Evolutionary conservation across 2,888 invertebrate species (phyloP).

Genomic region (Zygogramma bicolorata): DNA sequence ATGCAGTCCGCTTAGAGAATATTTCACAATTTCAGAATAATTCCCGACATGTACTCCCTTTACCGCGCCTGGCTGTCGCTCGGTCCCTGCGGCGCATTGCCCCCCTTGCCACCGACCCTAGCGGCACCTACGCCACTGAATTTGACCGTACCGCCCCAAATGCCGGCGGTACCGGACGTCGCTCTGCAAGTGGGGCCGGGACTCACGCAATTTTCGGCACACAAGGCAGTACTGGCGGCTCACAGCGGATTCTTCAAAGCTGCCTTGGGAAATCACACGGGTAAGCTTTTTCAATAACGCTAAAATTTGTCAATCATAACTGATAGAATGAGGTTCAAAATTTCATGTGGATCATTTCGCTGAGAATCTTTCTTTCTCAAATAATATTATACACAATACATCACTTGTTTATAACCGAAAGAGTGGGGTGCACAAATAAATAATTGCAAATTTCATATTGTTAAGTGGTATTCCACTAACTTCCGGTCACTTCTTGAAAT

Average conservation of each 20-base stretch:
- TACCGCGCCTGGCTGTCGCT: conserved; percentile 67
- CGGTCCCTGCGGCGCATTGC: conserved; percentile 55
- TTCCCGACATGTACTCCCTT: conserved; percentile 64
- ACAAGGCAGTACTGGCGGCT: conserved; percentile 74
- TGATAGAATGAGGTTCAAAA: too few species aligned
- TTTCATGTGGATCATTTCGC: too few species aligned
- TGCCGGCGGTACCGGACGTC: conserved; percentile 70
- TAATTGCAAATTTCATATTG: too few species aligned
- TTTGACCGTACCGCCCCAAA: conserved; percentile 47
- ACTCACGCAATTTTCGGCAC: conserved; percentile 77
- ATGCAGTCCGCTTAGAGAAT: background rate
- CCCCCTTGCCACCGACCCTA: conserved; percentile 43
- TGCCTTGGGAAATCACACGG: conserved; percentile 67
- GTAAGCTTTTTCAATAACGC: conserved; percentile 48
- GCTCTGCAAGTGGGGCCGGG: conserved; percentile 74
- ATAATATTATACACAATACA: too few species aligned
- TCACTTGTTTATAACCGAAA: too few species aligned
- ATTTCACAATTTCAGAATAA: background rate
- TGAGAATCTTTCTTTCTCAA: too few species aligned
- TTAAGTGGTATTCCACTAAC: too few species aligned
- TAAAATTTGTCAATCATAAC: too few species aligned
- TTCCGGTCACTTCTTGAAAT: too few species aligned
- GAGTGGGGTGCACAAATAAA: too few species aligned
- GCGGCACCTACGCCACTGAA: conserved; percentile 52
- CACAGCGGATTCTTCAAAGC: conserved; percentile 81